These are phyloP conservation scores for Aphrophora alni DNA, from an alignment of 2,888 invertebrate genomes.

Conservation along the genomic window DNA sequence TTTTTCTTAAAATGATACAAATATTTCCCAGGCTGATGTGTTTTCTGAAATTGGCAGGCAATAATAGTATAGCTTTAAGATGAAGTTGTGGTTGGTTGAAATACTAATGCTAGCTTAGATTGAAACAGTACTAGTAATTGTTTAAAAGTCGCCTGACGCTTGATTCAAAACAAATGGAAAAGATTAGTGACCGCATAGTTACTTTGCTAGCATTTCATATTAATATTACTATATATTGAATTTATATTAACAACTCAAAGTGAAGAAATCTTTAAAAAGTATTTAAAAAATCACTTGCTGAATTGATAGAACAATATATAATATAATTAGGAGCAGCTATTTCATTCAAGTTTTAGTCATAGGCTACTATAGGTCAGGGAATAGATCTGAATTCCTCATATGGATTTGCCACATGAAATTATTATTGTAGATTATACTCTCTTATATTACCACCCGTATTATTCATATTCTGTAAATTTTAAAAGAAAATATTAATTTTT, in stretches of 20 bases:
- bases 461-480: conserved; percentile 46
- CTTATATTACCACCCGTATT: conserved; percentile 45
- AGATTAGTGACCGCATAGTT: background rate
- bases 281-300: background rate
- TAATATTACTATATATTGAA: background rate
- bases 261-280: background rate
- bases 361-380: conserved; percentile 44
- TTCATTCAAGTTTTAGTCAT: conserved; percentile 34
- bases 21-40: background rate
- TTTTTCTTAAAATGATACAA: too few relatives aligned
- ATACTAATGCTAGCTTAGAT: background rate
- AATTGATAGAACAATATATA: background rate
- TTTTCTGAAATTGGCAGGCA: too few relatives aligned
- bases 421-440: conserved; percentile 34
- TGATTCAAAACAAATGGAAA: background rate
- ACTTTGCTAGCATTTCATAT: background rate
- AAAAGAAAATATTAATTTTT: conserved; percentile 22
- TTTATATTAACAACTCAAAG: background rate
- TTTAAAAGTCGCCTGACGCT: background rate
- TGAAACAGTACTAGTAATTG: background rate
- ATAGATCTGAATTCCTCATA: conserved; percentile 27
- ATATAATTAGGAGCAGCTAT: conserved; percentile 13
- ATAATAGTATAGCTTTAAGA: background rate
- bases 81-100: background rate
- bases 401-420: conserved; percentile 28